Conservation (phyloP, 2,888 invertebrate species). For the Liopterus haemorrhoidalis region DNA sequence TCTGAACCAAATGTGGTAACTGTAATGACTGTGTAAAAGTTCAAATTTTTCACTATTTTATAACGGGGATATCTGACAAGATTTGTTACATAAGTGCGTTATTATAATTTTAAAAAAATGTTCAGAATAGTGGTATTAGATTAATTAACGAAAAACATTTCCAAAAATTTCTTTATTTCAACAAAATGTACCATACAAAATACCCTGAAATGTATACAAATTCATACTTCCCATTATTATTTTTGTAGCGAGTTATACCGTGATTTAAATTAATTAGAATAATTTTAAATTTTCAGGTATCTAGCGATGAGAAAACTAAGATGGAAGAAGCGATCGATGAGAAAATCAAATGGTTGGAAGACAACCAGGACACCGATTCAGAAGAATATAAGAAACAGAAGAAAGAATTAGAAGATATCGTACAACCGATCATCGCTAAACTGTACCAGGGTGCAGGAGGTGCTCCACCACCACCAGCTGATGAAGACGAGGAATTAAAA, state of each 20-base stretch:
- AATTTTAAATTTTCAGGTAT: conserved; percentile 42
- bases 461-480: conserved; percentile 60
- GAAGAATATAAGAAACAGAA: conserved; percentile 92
- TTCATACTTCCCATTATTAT: conserved; percentile 2
- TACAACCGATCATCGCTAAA: conserved; percentile 96
- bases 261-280: conserved; percentile 8
- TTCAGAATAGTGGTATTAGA: no score
- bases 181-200: no score
- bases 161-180: no score
- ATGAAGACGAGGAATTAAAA: conserved; percentile 70
- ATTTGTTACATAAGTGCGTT: no score
- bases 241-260: conserved; percentile 1
- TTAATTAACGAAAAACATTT: no score
- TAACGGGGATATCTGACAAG: no score
- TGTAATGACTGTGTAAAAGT: no score
- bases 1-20: no score
- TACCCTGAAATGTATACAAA: background rate
- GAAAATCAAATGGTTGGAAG: conserved; percentile 96
- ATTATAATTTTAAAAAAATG: no score
- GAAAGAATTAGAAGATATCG: conserved; percentile 90
- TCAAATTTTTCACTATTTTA: no score
- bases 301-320: conserved; percentile 85
- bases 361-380: conserved; percentile 85
- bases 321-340: conserved; percentile 96
- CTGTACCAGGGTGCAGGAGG: conserved; percentile 85